A percentile compares a stretch with the other conserved stretches of the same genome.
Conservation (phyloP, 2,113 vertebrate genomes). For the Cyphomyrus discorhynchus region DNA sequence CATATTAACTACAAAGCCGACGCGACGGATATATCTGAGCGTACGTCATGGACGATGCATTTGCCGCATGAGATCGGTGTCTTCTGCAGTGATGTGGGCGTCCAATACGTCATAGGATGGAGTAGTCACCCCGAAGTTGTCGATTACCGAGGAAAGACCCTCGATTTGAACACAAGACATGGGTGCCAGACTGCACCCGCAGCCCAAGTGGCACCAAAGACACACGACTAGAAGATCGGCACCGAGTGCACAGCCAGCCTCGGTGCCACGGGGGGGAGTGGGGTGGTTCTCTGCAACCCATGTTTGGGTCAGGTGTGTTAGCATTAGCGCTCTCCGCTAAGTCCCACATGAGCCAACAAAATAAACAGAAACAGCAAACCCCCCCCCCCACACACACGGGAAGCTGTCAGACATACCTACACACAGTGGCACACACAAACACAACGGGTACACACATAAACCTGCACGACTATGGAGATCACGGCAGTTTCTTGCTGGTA, state of each 20-base stretch:
- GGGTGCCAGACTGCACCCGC: slow-evolving; percentile 52
- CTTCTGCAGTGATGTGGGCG: neutral
- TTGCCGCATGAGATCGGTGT: neutral
- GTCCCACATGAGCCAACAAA: neutral
- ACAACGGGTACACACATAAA: neutral
- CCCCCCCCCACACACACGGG: neutral
- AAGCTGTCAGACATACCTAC: neutral
- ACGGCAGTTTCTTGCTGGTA: neutral
- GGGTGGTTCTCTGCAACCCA: neutral
- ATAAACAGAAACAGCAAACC: neutral
- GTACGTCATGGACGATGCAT: neutral
- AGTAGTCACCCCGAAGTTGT: neutral
- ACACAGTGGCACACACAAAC: neutral
- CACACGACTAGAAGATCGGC: slow-evolving; percentile 20
- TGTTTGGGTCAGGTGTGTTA: neutral
- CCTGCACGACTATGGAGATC: neutral
- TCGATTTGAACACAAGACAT: slow-evolving; percentile 31
- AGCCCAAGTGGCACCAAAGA: slow-evolving; percentile 51
- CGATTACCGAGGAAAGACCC: neutral
- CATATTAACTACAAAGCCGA: neutral
- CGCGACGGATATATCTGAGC: neutral
- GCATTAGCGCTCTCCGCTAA: neutral
- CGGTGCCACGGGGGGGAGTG: neutral
- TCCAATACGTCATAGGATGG: neutral
- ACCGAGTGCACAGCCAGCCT: neutral